Evolutionary conservation across 2,888 invertebrate species (phyloP), one percentile per base, ranked within the genome.

Genomic region (Monochamus alternatus): DNA sequence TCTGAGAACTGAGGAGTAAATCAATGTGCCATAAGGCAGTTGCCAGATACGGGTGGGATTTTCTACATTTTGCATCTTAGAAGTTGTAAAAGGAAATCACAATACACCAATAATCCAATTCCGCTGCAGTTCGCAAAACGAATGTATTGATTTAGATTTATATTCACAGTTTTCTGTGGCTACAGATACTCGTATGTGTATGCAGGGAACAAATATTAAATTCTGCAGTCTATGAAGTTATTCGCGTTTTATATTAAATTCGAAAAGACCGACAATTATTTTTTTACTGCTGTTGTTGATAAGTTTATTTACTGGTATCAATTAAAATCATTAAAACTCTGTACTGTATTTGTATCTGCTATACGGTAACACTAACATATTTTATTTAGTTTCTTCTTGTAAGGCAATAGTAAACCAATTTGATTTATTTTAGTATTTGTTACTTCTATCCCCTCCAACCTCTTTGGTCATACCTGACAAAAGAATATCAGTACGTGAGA

Each of bases 71-170:
- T 14, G 55, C 55, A 55, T 55, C 3, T 55, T 2, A 22, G 4
- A 55, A 55, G 22, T 55, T 55, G 55, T 55, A 55, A 55, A 55
- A 55, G 12, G 55, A 14, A 55, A 55, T 55, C 55, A 14, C 55
- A 55, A 55, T 55, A 22, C n/a, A 55, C 55, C 55, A 55, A 55
- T 55, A 55, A 55, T 14, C n/a, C 14, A 55, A 3, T 55, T 22
- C 55, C 14, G 55, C 3, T 55, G 55, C 55, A 55, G 55, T 14
- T 55, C 55, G 7, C 14, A 14, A 47, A 47, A 47, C 47, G 5
- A 9, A 5, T 8, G 47, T 47, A 47, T 47, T 47, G 47, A 47
- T 47, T 47, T 47, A 47, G 47, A 47, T 47, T 47, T 47, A 47
- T 47, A 47, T 47, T 47, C 12, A 47, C 47, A 12, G 47, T 9